Evolutionary conservation across 2,797 vertebrate species (phyloP).

Genomic region (Remorina albescens): DNA sequence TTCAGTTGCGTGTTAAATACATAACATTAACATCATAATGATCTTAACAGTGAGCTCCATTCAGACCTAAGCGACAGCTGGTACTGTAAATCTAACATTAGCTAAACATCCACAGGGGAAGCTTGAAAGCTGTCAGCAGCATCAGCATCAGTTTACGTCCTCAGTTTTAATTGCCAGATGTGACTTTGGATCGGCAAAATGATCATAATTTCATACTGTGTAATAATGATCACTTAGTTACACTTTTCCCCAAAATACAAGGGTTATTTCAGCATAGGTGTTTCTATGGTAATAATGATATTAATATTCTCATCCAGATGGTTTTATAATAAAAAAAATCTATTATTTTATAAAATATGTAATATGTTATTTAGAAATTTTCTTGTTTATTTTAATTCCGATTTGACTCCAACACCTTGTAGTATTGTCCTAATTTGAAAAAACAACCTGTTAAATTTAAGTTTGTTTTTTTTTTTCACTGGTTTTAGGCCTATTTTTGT

Average conservation of each 20-base stretch:
- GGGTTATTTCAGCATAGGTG: neutral
- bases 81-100: neutral
- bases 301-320: neutral
- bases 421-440: slow-evolving; percentile 2
- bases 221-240: no score
- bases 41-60: neutral
- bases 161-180: neutral
- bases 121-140: slow-evolving; percentile 4
- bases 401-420: no score
- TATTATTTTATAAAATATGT: neutral
- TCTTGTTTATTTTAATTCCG: neutral
- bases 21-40: neutral
- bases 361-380: accelerated
- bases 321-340: no score
- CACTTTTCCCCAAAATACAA: no score
- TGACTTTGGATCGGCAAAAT: neutral
- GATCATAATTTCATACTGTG: no score
- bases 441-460: neutral
- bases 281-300: neutral
- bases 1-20: neutral
- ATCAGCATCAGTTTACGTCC: slow-evolving; percentile 3
- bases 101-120: neutral
- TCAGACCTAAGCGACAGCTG: no score
- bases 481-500: no score
- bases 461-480: neutral